A percentile compares a stretch with the other conserved stretches of the same genome.
These are phyloP conservation scores for Hyposoter dolosus DNA, from an alignment of 2,888 invertebrate genomes.

Conservation along the genomic window DNA sequence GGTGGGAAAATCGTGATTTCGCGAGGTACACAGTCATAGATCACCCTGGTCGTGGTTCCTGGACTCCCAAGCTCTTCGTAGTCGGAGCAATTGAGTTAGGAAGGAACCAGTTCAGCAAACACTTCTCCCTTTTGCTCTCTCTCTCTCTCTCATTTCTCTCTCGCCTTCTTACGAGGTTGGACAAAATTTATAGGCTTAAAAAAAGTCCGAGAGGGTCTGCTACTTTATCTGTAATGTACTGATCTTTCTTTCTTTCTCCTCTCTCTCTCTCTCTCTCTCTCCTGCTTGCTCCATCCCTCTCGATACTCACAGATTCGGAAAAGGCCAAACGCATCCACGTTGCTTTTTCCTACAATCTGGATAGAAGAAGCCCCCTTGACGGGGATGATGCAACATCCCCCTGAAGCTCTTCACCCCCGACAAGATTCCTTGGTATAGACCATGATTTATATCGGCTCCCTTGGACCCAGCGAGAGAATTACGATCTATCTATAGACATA, in stretches of 20 bases:
- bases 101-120: slow-evolving; percentile 85
- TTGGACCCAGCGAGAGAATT: slow-evolving; percentile 41
- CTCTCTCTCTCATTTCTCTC: slow-evolving; percentile 62
- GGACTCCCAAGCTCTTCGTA: slow-evolving; percentile 58
- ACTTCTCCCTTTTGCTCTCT: slow-evolving; percentile 78
- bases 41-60: slow-evolving; percentile 75
- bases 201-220: slow-evolving; percentile 79
- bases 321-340: slow-evolving; percentile 62
- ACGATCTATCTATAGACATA: slow-evolving; percentile 33
- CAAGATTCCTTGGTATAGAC: slow-evolving; percentile 70
- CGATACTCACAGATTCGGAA: slow-evolving; percentile 35
- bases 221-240: slow-evolving; percentile 85
- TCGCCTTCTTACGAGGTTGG: slow-evolving; percentile 63
- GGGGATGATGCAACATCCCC: slow-evolving; percentile 71
- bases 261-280: neutral
- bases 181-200: slow-evolving; percentile 84
- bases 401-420: slow-evolving; percentile 72
- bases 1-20: slow-evolving; percentile 62
- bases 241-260: slow-evolving; percentile 82
- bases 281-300: slow-evolving; percentile 63
- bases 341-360: slow-evolving; percentile 65
- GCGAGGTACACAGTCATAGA: slow-evolving; percentile 80
- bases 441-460: slow-evolving; percentile 81
- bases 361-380: slow-evolving; percentile 60
- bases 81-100: slow-evolving; percentile 84